These are phyloP conservation scores for Platalea minor DNA, from an alignment of 2,797 vertebrate genomes.

Conservation along the genomic window DNA sequence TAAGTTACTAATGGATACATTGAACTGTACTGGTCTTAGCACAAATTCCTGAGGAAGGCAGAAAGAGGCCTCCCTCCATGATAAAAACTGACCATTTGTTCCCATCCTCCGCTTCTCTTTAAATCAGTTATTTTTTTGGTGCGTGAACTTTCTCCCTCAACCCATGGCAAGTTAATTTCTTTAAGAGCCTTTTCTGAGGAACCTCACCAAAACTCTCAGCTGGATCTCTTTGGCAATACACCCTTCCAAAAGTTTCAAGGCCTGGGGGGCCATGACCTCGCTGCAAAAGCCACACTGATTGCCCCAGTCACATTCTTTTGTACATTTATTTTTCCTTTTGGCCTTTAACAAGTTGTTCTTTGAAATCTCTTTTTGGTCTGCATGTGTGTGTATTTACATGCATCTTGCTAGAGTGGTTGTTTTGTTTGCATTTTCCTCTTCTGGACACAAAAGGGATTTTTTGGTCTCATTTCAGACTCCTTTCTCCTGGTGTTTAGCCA, in stretches of 20 bases:
- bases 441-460: background rate
- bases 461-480: background rate
- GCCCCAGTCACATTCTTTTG: background rate
- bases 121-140: background rate
- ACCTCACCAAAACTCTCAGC: background rate
- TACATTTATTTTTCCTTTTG: background rate
- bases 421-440: background rate
- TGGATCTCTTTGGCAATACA: background rate
- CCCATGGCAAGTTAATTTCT: background rate
- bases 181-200: background rate
- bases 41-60: background rate
- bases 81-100: background rate
- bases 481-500: background rate
- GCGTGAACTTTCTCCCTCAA: background rate
- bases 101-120: background rate
- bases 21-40: background rate
- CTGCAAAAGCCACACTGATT: background rate
- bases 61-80: background rate
- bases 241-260: background rate
- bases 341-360: background rate
- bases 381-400: background rate
- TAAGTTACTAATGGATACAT: background rate
- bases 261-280: background rate
- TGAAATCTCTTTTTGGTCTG: background rate
- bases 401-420: background rate